Evolutionary conservation across 2,113 vertebrate species (phyloP), one percentile per base, ranked within the genome.

Genomic region (Neotragus moschatus): DNA sequence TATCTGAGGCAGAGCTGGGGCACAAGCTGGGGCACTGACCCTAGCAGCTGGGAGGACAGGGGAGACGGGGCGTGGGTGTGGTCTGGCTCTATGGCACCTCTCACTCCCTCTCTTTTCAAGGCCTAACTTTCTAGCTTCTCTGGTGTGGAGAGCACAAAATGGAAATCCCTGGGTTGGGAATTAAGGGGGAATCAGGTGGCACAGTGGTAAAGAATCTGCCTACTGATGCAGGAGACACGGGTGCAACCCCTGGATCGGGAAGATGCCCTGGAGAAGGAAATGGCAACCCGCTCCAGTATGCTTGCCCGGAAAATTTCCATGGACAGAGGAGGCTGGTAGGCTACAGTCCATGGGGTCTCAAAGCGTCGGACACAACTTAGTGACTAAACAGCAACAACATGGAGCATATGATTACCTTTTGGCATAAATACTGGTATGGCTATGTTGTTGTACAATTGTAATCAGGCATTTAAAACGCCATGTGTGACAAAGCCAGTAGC

Each of bases 51-150:
- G 56, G 45, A 55, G 53, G 33, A 90, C 11, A 19, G 1, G 19
- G n/a, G 23, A 26, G 43, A 2, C 0, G 5, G 36, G 39, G 6
- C 15, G 1, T 4, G 19, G 58, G 23, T 10, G 3, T 6, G 79
- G 16, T 7, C 7, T 26, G 45, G 26, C 13, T 73, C 60, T 53
- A 5, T 15, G 77, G 5, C 19, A 1, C 7, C 23, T n/a, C 51
- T 77, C 25, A 23, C 39, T 30, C 53, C 36, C 19, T n/a, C 30
- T 86, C 43, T 51, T 86, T 45, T 3, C 43, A 60, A 94, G 51
- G 45, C n/a, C 28, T 19, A 5, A 7, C 13, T n/a, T 45, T 60
- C 28, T 5, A 60, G 60, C 28, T n/a, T 49, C 84, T 30, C 10
- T 28, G 49, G 30, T 30, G 12, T 55, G 55, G 47, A 56, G 2